A percentile compares a stretch with the other conserved stretches of the same genome.
Conservation (phyloP, 2,797 vertebrate genomes). For the Alcedo quadribrachys region DNA sequence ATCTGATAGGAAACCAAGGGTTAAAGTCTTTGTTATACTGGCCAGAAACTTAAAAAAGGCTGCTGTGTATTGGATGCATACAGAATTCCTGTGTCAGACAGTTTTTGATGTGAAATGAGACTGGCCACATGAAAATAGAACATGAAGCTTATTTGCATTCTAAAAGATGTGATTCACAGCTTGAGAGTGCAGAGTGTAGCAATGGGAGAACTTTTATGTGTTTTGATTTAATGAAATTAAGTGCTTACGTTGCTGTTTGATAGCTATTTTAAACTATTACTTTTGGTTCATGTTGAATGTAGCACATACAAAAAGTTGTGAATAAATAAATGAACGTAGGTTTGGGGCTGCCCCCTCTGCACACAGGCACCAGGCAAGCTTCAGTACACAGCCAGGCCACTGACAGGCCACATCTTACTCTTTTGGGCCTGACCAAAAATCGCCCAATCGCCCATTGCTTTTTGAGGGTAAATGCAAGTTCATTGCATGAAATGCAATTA, state of each 20-base stretch:
- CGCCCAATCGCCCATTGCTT: neutral
- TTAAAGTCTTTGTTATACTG: neutral
- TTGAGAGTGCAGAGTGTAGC: neutral
- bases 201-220: neutral
- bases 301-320: neutral
- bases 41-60: neutral
- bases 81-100: neutral
- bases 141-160: neutral
- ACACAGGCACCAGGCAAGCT: neutral
- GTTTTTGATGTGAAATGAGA: neutral
- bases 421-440: neutral
- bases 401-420: neutral
- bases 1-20: neutral
- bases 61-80: neutral
- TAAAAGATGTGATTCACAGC: neutral
- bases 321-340: neutral
- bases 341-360: neutral
- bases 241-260: neutral
- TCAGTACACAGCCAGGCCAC: neutral
- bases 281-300: neutral
- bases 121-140: neutral
- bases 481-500: neutral
- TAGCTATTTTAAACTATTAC: neutral
- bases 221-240: constrained; percentile 19
- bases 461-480: neutral